Conservation (phyloP, 2,888 invertebrate species). For the Mamestra brassicae region DNA sequence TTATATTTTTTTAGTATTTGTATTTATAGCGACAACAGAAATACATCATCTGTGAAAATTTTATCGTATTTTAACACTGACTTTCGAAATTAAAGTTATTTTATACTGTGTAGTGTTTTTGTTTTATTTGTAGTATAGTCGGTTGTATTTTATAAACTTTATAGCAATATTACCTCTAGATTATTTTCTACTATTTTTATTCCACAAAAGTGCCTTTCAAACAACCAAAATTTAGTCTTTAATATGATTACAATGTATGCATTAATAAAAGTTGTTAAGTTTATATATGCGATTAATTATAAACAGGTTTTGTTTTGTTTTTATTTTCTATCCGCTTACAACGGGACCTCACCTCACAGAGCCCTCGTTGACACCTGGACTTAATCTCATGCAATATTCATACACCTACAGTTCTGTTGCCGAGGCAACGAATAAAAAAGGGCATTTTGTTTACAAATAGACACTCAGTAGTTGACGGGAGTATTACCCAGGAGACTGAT, state of each 20-base stretch:
- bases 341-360: conserved; percentile 3
- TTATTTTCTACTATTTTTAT: too few species aligned
- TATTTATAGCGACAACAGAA: too few species aligned
- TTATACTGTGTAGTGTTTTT: too few species aligned
- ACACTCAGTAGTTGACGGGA: conserved; percentile 35
- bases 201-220: too few species aligned
- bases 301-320: not conserved
- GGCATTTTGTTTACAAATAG: conserved; percentile 46
- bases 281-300: not conserved
- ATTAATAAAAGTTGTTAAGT: not conserved
- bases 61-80: too few species aligned
- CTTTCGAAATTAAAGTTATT: too few species aligned
- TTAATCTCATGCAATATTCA: conserved; percentile 76
- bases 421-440: conserved; percentile 40
- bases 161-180: too few species aligned
- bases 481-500: conserved; percentile 30
- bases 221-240: too few species aligned
- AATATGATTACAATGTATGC: not conserved
- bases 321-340: conserved; percentile 4
- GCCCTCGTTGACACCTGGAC: conserved; percentile 59
- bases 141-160: too few species aligned
- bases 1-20: too few species aligned
- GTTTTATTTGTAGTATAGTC: too few species aligned
- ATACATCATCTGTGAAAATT: too few species aligned
- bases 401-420: conserved; percentile 64